phyloP scores from a whole-genome alignment of 2,113 vertebrate genomes.

The Callorhinus ursinus region DNA sequence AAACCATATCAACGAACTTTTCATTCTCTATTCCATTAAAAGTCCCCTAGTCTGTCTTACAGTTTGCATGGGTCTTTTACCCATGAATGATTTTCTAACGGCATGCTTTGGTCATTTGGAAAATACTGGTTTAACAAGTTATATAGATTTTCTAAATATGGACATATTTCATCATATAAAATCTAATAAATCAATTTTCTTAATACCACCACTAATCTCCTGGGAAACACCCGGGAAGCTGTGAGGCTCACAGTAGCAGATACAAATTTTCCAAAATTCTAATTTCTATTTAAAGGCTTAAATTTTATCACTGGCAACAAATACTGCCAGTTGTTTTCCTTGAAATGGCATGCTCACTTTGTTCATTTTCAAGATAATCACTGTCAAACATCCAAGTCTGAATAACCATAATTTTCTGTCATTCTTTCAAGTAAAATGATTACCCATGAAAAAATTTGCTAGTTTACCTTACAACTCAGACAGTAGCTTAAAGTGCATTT shows the following conservation, averaged over 20 bases:
- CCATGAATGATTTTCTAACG: not conserved
- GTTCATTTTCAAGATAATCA: constrained; percentile 47
- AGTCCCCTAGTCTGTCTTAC: not conserved
- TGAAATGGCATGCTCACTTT: constrained; percentile 2
- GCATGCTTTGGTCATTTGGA: not conserved
- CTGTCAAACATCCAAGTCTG: not conserved
- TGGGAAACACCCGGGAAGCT: not conserved
- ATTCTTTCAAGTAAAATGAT: constrained; percentile 25
- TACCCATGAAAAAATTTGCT: not conserved
- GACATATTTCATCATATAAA: not conserved
- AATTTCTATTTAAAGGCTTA: constrained; percentile 28
- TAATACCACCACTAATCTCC: not conserved
- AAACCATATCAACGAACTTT: not conserved
- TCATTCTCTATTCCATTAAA: constrained; percentile 8
- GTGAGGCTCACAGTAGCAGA: not conserved
- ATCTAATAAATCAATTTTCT: not conserved
- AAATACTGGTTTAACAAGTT: constrained; percentile 3
- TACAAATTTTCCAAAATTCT: constrained; percentile 33
- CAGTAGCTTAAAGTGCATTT: not conserved
- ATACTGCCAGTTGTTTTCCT: constrained; percentile 19
- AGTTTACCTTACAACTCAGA: not conserved
- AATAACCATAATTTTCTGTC: constrained; percentile 18
- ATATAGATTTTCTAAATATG: not conserved
- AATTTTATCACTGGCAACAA: constrained; percentile 24
- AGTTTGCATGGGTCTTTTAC: constrained; percentile 10